Evolutionary conservation across 2,888 invertebrate species (phyloP), one percentile per base, ranked within the genome.

Genomic region (Trichopria drosophilae): DNA sequence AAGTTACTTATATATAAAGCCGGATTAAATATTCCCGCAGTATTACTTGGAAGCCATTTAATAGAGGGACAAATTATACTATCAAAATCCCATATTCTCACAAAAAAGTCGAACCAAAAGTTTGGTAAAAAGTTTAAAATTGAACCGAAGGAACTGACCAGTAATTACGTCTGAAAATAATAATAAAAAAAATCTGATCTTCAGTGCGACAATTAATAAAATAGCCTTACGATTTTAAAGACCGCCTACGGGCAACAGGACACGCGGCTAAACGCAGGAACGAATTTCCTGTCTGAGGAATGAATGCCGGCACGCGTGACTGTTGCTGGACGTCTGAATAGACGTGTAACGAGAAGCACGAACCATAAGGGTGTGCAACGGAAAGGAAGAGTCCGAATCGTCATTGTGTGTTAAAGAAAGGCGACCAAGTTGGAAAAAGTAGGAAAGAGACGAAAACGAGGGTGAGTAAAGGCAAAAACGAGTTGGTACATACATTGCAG

Each of bases 271-370:
- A 49, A 43, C 53, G 53, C 57, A 47, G 59, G 62, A 56, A 55
- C 59, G 65, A 65, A 67, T 68, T 73, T 71, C 66, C 70, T 72
- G 71, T 73, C 72, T 68, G 24, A 13, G 66, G 68, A 67, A 72
- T 71, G 70, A 73, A 73, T 73, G 68, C 67, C 68, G 69, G 69
- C 71, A 72, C 73, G 73, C 72, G 68, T 61, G 61, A 62, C 60
- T 18, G 48, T 39, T 55, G 32, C 40, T 67, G 68, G 67, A 68
- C 67, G 68, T 72, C 67, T 74, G 73, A 75, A 74, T 75, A 72
- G 73, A 73, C 68, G 74, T 73, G 73, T 75, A 73, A 75, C 73
- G 72, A 75, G 72, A n/a, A n/a, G n/a, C n/a, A n/a, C n/a, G n/a
- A n/a, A n/a, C n/a, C n/a, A n/a, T n/a, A n/a, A n/a, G n/a, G n/a